A percentile compares a stretch with the other conserved stretches of the same genome.
Conservation (phyloP, 2,797 vertebrate species). For the Hippopotamyrus pictus region DNA sequence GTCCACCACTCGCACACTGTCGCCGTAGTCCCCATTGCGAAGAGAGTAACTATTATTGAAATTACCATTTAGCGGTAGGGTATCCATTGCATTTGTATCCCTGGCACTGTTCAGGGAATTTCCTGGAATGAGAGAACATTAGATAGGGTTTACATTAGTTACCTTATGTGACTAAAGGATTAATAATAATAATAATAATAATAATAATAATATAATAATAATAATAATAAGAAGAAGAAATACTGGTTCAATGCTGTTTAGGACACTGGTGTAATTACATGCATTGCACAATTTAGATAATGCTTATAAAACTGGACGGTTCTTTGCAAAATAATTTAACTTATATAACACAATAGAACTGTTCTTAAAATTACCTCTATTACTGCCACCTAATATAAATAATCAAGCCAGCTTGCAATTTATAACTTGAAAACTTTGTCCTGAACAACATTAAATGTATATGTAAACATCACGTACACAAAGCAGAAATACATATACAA, state of each 20-base stretch:
- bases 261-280: conserved; percentile 63
- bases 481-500: conserved; percentile 74
- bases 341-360: neutral
- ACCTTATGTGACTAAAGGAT: conserved; percentile 21
- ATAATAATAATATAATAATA: conserved; percentile 28
- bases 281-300: neutral
- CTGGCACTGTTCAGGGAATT: conserved; percentile 98
- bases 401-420: neutral
- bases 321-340: neutral
- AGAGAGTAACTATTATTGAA: conserved; percentile 99
- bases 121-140: conserved; percentile 76
- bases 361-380: neutral
- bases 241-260: conserved; percentile 88
- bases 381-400: neutral
- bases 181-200: conserved; percentile 28
- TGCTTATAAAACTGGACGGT: neutral
- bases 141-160: conserved; percentile 49
- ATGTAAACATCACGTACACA: conserved; percentile 71
- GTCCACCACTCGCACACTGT: conserved; percentile 90
- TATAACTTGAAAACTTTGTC: conserved; percentile 61
- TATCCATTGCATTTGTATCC: conserved; percentile 99
- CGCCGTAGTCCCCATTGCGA: conserved; percentile 87
- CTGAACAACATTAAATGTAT: conserved; percentile 91
- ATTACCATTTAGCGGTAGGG: conserved; percentile 99
- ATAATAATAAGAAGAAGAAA: conserved; percentile 26